Evolutionary conservation across 2,797 vertebrate genomes (phyloP), one percentile per base, ranked within the genome.

Genomic region (Crypturellus tataupa): DNA sequence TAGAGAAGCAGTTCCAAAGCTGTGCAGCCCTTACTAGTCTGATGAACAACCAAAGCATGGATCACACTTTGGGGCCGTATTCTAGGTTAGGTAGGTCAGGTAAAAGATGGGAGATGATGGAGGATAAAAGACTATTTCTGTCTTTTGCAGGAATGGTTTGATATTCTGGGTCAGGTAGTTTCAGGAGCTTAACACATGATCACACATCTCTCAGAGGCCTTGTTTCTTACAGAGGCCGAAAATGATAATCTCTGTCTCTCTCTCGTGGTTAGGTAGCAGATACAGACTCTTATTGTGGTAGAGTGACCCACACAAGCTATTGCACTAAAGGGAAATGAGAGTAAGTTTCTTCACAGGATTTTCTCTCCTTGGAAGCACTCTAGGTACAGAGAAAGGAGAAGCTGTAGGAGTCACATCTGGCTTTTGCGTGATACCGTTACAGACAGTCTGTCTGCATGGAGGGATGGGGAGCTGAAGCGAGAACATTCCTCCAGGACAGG

Each of bases 251-350:
- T 79, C 63, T 47, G 14, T 69, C 21, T 69, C 42, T 83, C 3
- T 1, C 0, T 47, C 1, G 0, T 70, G 70, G 33, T 81, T 42
- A 47, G 59, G 39, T n/a, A 76, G 55, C 63, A 89, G 27, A 80
- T 49, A 27, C 15, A 11, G 46, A 56, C 51, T 93, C 78, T 87
- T 81, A 40, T 29, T 83, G 83, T 70, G 71, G 75, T 73, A 59
- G 44, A 83, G 21, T 91, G 46, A 85, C 68, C 64, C 35, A 59
- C 37, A 25, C 49, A 79, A 79, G n/a, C 59, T 86, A 51, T 49
- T 88, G n/a, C 67, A 35, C 42, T 90, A 79, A 79, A 91, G 40
- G 55, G 58, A 94, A 94, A 16, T 83, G 64, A 85, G 59, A 91
- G 87, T 85, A 46, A 68, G 35, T 44, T 53, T 79, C 31, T 89